A percentile compares a stretch with the other conserved stretches of the same genome.
Conservation (phyloP, 2,888 invertebrate genomes). For the Drosophila sordidula region DNA sequence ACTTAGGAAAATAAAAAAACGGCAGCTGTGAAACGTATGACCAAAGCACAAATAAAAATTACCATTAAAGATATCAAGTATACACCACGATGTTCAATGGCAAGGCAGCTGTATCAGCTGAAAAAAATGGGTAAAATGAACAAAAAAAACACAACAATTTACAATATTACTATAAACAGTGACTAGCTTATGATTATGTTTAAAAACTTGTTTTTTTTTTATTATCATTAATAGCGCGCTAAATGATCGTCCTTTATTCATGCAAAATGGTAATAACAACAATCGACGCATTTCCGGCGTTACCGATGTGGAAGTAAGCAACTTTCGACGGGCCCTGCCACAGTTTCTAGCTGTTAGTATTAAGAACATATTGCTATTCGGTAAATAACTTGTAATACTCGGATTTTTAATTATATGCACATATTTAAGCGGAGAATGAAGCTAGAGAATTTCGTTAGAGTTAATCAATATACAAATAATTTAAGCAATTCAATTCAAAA, state of each 20-base stretch:
- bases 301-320: slow-evolving; percentile 80
- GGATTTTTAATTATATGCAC: slow-evolving; percentile 7
- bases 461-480: background rate
- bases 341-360: slow-evolving; percentile 92
- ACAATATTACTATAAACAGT: background rate
- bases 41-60: slow-evolving; percentile 15
- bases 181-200: background rate
- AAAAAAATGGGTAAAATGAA: slow-evolving; percentile 70
- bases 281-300: slow-evolving; percentile 57
- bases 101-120: slow-evolving; percentile 52
- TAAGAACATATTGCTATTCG: slow-evolving; percentile 91
- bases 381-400: slow-evolving; percentile 83
- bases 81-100: slow-evolving; percentile 63
- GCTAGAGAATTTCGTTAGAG: background rate
- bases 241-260: slow-evolving; percentile 83
- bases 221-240: slow-evolving; percentile 62
- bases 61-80: slow-evolving; percentile 35
- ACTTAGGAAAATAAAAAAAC: slow-evolving; percentile 13
- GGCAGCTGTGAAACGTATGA: slow-evolving; percentile 10
- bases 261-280: slow-evolving; percentile 77
- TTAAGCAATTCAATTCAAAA: background rate
- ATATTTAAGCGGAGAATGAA: slow-evolving; percentile 39
- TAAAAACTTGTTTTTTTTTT: slow-evolving; percentile 16
- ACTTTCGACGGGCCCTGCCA: slow-evolving; percentile 88
- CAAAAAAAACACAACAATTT: slow-evolving; percentile 3